Evolutionary conservation across 2,797 vertebrate genomes (phyloP).

Genomic region (Parotocinclus haroldoi): DNA sequence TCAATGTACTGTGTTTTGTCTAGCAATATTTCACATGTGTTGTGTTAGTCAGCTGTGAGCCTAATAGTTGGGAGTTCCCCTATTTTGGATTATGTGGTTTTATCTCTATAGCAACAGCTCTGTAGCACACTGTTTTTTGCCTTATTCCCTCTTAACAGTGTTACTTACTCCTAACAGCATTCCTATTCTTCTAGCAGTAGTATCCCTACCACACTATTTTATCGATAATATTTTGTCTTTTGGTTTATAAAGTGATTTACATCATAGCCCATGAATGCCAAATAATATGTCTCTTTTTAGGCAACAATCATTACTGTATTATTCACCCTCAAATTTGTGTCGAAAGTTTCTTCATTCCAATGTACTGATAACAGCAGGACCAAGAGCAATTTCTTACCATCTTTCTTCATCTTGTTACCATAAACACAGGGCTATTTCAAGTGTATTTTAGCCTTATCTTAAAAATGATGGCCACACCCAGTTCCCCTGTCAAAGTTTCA

Average conservation of each 20-base stretch:
- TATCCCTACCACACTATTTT: neutral
- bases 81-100: conserved; percentile 1
- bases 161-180: no score
- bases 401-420: neutral
- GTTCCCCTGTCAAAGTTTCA: neutral
- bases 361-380: neutral
- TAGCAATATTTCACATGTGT: no score
- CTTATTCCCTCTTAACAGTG: neutral
- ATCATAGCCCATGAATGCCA: conserved; percentile 4
- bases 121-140: no score
- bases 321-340: neutral
- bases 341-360: neutral
- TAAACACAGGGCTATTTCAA: neutral
- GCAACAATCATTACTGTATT: neutral
- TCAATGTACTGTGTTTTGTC: no score
- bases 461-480: conserved; percentile 2
- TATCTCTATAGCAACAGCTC: neutral
- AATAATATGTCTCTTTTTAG: neutral
- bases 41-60: neutral
- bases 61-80: neutral
- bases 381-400: neutral
- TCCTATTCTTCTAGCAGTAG: neutral
- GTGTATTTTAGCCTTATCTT: neutral
- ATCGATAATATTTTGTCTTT: neutral
- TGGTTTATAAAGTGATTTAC: neutral